Percentiles rank a stretch among this genome's conserved stretches.
Conservation (phyloP, 1,140 invertebrate species). For the Ladona fulva region DNA sequence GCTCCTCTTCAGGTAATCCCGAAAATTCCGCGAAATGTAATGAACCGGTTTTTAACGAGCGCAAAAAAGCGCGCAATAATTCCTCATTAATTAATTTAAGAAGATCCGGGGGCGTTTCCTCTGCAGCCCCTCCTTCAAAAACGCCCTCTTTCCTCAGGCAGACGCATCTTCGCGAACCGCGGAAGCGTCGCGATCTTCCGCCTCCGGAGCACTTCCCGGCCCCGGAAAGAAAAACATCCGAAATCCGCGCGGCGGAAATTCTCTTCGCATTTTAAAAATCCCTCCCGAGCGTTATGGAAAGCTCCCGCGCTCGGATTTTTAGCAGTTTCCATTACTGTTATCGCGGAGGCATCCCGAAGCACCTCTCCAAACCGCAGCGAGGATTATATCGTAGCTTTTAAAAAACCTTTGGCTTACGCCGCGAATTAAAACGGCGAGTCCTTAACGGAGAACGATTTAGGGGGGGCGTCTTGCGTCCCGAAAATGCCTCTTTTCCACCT, state of each 20-base stretch:
- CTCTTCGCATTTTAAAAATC: too few relatives aligned
- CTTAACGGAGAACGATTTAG: background rate
- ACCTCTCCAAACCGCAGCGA: background rate
- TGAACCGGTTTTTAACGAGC: too few relatives aligned
- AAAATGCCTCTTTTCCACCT: background rate
- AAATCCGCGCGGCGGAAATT: too few relatives aligned
- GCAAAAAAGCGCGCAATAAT: background rate
- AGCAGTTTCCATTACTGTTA: conserved; percentile 3
- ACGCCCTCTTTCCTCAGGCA: too few relatives aligned
- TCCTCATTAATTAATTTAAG: conserved; percentile 1
- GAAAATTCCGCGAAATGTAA: too few relatives aligned
- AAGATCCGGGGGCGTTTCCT: background rate
- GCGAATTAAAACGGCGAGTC: background rate
- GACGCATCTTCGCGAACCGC: background rate
- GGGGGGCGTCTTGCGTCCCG: background rate
- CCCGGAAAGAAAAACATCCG: too few relatives aligned
- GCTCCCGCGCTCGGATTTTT: background rate
- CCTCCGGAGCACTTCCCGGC: too few relatives aligned
- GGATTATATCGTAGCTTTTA: background rate
- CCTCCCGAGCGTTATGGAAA: background rate
- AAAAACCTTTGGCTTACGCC: background rate
- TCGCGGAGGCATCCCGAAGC: background rate
- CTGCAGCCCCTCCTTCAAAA: background rate
- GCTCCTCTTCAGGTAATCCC: too few relatives aligned
- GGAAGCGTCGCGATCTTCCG: too few relatives aligned